Evolutionary conservation across 2,888 invertebrate species (phyloP), one percentile per base, ranked within the genome.

Genomic region (Tachina grossa): DNA sequence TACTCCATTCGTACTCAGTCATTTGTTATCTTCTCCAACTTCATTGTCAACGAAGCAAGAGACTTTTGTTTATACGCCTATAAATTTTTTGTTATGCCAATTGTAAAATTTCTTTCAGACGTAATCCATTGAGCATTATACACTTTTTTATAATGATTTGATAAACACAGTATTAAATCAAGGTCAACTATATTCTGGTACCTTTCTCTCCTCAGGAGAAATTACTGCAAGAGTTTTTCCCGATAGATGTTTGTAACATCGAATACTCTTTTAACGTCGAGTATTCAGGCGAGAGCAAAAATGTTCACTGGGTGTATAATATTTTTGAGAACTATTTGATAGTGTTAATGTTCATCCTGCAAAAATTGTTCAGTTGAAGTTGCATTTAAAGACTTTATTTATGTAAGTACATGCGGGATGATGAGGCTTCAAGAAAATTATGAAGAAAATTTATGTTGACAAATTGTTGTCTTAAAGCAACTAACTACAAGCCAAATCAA

Each of bases 401-500:
- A 55, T 63, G 51, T 68, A 74, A 47, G 41, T 49, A 51, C 53
- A 43, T 55, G 22, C 65, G 75, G 2, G 5, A 31, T 31, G 31
- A 31, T 6, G 31, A 31, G 65, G 68, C 69, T 71, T 51, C n/a
- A 69, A 80, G 80, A 68, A 88, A 90, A 89, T 90, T 89, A 90
- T 88, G 71, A 59, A 43, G 86, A 89, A 88, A 88, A 87, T 88
- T 75, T 80, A 89, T 86, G 88, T 88, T 88, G 88, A 89, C 88
- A 89, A 90, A 89, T 90, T 89, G 89, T 89, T 87, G 79, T 76
- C 76, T 66, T 71, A 80, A 80, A 76, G 57, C 75, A 80, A 49
- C 47, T n/a, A n/a, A n/a, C n/a, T n/a, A 43, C 13, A n/a, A 6
- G 11, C 1, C 1, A 31, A 31, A 31, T 31, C 31, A 31, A 31